Base-by-base conservation (phyloP, 2,888 invertebrate species). In the Ptychoptera contaminata region DNA sequence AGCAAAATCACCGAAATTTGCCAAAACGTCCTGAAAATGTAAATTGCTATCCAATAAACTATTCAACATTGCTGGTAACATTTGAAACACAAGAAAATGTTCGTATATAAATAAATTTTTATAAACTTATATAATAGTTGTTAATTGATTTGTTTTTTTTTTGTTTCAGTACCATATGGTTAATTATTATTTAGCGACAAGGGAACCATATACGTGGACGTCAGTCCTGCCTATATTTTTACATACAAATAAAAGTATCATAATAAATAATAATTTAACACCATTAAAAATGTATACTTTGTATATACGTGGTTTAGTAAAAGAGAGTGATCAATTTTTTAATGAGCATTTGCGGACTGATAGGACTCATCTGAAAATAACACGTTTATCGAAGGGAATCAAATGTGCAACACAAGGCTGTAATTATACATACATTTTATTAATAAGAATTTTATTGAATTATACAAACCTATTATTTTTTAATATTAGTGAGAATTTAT, bases 341-440 rank as follows among this genome's bases (percentile, higher is more conserved):
- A 60, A 60, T 41, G 57, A 34, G 23, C 5, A 16, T 2, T n/a
- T 16, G 16, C 12, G 12, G 2, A 16, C 11, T n/a, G 42, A 42
- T 4, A 23, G 7, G 7, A 23, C 23, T 7, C 34, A 12, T 42
- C 23, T 23, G 11, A n/a, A 23, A n/a, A 39, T 58, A 43, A 62
- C 65, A 1, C 46, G 58, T 14, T 54, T 65, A 2, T 63, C 65
- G 41, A 57, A 57, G 7, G 57, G 62, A 9, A 57, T 63, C 0
- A 55, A 56, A 34, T 66, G 65, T 47, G 62, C 63, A 46, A 63
- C 64, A 1, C 65, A 66, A 53, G 65, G 65, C 44, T 52, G 65
- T 65, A 52, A n/a, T n/a, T n/a, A n/a, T n/a, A n/a, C n/a, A n/a
- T n/a, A n/a, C n/a, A n/a, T n/a, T n/a, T n/a, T n/a, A n/a, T n/a